phyloP scores from a whole-genome alignment of 2,888 invertebrate species.

The Melieria picta region DNA sequence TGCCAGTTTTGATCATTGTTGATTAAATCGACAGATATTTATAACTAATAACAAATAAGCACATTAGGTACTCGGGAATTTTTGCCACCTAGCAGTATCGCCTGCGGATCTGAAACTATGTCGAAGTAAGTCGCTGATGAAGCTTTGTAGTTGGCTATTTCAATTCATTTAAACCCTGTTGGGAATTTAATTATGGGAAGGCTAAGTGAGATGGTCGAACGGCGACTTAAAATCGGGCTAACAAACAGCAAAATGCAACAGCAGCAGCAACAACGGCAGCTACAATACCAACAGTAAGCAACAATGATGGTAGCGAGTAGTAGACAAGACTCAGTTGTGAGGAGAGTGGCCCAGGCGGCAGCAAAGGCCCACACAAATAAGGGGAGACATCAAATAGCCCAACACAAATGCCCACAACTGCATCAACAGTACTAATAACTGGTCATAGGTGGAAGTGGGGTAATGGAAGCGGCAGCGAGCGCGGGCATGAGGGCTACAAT shows the following conservation, averaged over 20 bases:
- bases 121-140: no score
- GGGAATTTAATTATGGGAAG: no score
- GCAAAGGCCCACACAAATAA: background rate
- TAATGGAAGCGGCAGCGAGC: background rate
- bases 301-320: background rate
- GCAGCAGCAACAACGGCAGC: slow-evolving; percentile 6
- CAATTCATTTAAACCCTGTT: no score
- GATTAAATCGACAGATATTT: no score
- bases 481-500: background rate
- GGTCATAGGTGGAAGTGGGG: slow-evolving; percentile 19
- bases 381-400: slow-evolving; percentile 18
- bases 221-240: background rate
- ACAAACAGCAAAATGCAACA: slow-evolving; percentile 11
- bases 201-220: no score
- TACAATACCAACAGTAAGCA: background rate
- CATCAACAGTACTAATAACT: slow-evolving; percentile 21
- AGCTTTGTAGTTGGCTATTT: no score
- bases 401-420: slow-evolving; percentile 26
- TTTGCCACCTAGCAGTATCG: no score
- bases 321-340: background rate
- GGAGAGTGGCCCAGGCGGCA: background rate
- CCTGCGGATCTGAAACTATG: no score
- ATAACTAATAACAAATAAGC: no score
- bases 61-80: no score
- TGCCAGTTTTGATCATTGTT: no score